Evolutionary conservation across 2,113 vertebrate species (phyloP), one percentile per base, ranked within the genome.

Genomic region (Oreotrochilus melanogaster): DNA sequence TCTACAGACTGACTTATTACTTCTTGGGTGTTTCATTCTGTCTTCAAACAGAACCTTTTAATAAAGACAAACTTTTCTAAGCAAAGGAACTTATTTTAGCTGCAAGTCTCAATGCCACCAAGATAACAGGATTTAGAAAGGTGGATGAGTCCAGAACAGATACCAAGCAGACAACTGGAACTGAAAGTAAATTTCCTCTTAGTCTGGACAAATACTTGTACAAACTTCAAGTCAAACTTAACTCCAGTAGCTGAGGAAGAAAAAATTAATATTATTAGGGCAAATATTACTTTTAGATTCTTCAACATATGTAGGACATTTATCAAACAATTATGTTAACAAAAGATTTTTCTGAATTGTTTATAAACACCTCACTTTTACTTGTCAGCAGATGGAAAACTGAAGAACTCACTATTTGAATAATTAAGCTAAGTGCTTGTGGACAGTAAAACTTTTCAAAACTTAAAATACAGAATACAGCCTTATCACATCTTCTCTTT

Each of bases 191-290:
- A 19, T 88, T 71, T 96, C 95, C 96, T 96, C 93, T 94, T 95
- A 87, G 78, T 43, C 73, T 93, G 95, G 74, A 37, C 85, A 96
- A 95, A 94, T 65, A 94, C 0, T 7, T 78, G 93, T 72, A 96
- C 35, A 96, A 94, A 93, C 58, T 82, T 64, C 81, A 94, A 96
- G 88, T 69, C 88, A 96, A 93, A 93, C 53, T 95, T 96, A 95
- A 86, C 37, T 95, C 21, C 96, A 95, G 92, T 76, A 86, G 95
- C 96, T 96, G 92, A 96, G 71, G 74, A 95, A 96, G 75, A 85
- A 92, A 96, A 96, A 93, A 94, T 14, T 45, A 94, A 82, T 88
- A 61, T 88, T 57, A 93, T 96, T 96, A 96, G 53, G 27, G 53
- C 45, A 95, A 91, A 53, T 30, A 82, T 90, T 66, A 47, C 81